A percentile compares a stretch with the other conserved stretches of the same genome.
These are phyloP conservation scores for Sinonovacula constricta DNA, from an alignment of 1,140 invertebrate species.

Conservation along the genomic window DNA sequence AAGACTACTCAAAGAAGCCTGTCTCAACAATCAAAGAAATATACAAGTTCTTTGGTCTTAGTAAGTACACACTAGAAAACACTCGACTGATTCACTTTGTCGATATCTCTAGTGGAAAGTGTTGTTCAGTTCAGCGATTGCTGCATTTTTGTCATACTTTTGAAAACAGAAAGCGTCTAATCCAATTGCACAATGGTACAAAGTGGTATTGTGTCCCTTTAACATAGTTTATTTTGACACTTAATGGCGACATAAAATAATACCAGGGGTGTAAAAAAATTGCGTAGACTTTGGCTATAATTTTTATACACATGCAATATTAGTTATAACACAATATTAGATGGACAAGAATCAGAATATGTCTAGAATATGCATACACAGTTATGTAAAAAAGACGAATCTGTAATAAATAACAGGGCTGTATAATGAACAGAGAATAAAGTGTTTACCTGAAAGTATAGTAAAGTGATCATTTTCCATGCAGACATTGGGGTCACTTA, in stretches of 20 bases:
- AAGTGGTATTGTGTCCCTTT: neutral
- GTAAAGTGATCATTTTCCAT: no score
- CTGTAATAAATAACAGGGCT: no score
- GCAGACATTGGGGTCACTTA: no score
- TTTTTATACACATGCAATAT: no score
- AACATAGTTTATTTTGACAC: neutral
- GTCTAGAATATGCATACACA: no score
- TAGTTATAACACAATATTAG: no score
- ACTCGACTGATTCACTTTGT: neutral
- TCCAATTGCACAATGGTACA: neutral
- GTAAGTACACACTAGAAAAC: slow-evolving; percentile 31
- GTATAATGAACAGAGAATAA: no score
- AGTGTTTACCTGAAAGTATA: no score
- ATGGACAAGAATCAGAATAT: no score
- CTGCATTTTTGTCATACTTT: neutral
- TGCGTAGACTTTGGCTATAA: no score
- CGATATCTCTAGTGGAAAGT: neutral
- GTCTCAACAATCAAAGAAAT: slow-evolving; percentile 88
- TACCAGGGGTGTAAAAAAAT: no score
- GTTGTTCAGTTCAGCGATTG: neutral
- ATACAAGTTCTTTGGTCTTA: slow-evolving; percentile 80
- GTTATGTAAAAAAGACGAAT: no score
- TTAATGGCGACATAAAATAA: neutral
- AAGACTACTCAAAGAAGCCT: slow-evolving; percentile 89
- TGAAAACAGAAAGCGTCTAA: neutral